A percentile compares a stretch with the other conserved stretches of the same genome.
These are phyloP conservation scores for Netelia fuscicornis DNA, from an alignment of 2,888 invertebrate species.

Conservation along the genomic window DNA sequence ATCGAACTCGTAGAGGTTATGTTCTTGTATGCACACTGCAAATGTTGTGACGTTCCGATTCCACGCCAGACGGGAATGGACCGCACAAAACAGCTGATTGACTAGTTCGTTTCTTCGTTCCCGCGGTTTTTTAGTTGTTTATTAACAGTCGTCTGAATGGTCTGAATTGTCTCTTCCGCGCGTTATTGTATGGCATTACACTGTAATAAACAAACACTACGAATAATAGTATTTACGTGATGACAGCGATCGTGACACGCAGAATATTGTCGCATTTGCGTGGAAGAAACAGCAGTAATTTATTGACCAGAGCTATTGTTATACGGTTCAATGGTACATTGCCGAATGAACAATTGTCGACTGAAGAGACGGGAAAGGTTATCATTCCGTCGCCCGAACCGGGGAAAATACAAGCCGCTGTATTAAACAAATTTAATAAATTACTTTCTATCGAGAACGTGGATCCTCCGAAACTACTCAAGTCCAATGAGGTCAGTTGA, in stretches of 20 bases:
- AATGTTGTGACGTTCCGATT: conserved; percentile 13
- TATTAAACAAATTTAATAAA: conserved; percentile 85
- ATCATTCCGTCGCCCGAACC: conserved; percentile 70
- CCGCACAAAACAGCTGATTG: conserved; percentile 50
- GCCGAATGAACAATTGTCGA: conserved; percentile 55
- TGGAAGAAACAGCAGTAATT: conserved; percentile 48
- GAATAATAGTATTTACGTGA: conserved; percentile 25
- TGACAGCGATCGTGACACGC: conserved; percentile 58
- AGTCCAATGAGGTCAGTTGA: conserved; percentile 84
- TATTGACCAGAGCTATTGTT: conserved; percentile 39
- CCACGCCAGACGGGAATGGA: neutral
- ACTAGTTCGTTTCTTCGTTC: conserved; percentile 24
- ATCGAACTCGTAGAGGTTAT: conserved; percentile 43
- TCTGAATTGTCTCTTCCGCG: conserved; percentile 9
- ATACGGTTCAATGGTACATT: conserved; percentile 62
- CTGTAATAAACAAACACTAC: neutral
- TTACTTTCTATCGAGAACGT: conserved; percentile 86
- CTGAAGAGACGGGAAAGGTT: conserved; percentile 61
- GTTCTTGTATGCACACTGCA: conserved; percentile 50
- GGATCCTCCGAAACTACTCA: conserved; percentile 82
- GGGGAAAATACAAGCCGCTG: conserved; percentile 84
- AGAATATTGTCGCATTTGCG: conserved; percentile 59
- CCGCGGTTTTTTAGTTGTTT: neutral
- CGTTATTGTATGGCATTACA: neutral
- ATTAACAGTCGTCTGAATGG: conserved; percentile 46